Percentiles rank a stretch among this genome's conserved stretches.
Evolutionary conservation across 1,140 invertebrate genomes (phyloP).

Genomic region (Brachionus plicatilis): DNA sequence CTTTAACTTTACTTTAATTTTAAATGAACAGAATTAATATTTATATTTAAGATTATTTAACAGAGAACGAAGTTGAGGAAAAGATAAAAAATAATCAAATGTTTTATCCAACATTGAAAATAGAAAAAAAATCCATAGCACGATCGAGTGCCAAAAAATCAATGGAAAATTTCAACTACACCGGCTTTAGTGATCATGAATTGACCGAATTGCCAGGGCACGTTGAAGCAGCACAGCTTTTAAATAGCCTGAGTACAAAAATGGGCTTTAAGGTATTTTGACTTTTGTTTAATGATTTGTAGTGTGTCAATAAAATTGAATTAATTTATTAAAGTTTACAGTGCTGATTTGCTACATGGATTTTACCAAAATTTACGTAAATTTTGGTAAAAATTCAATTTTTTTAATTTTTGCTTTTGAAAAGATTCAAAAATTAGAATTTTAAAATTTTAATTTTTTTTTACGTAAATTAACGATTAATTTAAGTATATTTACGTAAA

Average conservation of each 20-base stretch:
- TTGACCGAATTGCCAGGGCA: conserved; percentile 17
- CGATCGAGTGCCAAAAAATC: background rate
- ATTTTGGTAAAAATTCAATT: no score
- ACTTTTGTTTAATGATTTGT: no score
- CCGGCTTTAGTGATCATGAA: conserved; percentile 19
- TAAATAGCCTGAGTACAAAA: conserved; percentile 24
- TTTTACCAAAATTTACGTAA: no score
- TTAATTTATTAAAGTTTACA: background rate
- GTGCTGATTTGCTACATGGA: no score
- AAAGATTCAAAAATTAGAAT: no score
- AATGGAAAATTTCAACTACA: background rate
- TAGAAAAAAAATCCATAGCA: background rate
- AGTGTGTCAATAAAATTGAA: no score
- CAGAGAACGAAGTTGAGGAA: background rate
- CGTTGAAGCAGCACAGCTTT: conserved; percentile 26
- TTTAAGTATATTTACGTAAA: no score
- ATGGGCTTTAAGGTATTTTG: conserved; percentile 1
- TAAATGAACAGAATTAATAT: background rate
- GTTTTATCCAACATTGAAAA: conserved; percentile 24
- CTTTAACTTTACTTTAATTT: background rate
- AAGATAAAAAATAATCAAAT: background rate
- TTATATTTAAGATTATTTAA: background rate
- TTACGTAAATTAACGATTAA: no score
- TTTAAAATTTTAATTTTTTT: no score
- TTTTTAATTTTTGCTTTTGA: no score